phyloP scores from a whole-genome alignment of 2,797 vertebrate species.

The Triplophysa yarkandensis region DNA sequence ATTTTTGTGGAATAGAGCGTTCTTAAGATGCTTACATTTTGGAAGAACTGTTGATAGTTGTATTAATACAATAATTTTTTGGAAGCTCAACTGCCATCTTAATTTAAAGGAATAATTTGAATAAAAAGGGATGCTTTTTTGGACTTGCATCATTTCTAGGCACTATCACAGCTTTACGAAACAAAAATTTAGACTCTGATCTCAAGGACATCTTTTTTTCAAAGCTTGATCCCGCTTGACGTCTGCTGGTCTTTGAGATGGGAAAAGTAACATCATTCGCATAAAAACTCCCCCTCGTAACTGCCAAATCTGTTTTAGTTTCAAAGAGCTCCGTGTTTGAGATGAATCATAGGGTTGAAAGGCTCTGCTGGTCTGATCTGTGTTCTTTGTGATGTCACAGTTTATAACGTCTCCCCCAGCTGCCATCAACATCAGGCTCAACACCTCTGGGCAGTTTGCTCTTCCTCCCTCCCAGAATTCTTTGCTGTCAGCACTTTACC shows the following conservation, averaged over 20 bases:
- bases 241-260: slow-evolving; percentile 17
- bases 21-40: neutral
- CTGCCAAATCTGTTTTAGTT: slow-evolving; percentile 30
- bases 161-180: neutral
- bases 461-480: slow-evolving; percentile 25
- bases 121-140: neutral
- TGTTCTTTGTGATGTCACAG: slow-evolving; percentile 25
- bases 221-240: neutral
- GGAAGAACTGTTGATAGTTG: neutral
- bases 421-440: neutral
- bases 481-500: slow-evolving; percentile 43
- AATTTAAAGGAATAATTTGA: too few species aligned
- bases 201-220: slow-evolving; percentile 12
- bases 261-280: slow-evolving; percentile 36
- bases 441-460: slow-evolving; percentile 22
- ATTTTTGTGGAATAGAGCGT: neutral
- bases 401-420: slow-evolving; percentile 14
- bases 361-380: slow-evolving; percentile 21
- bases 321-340: slow-evolving; percentile 23
- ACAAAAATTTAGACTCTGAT: neutral
- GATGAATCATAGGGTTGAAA: slow-evolving; percentile 41
- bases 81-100: too few species aligned
- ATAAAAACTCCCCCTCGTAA: slow-evolving; percentile 34
- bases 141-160: neutral
- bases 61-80: too few species aligned